Evolutionary conservation across 2,113 vertebrate species (phyloP).

Genomic region (Platichthys flesus): DNA sequence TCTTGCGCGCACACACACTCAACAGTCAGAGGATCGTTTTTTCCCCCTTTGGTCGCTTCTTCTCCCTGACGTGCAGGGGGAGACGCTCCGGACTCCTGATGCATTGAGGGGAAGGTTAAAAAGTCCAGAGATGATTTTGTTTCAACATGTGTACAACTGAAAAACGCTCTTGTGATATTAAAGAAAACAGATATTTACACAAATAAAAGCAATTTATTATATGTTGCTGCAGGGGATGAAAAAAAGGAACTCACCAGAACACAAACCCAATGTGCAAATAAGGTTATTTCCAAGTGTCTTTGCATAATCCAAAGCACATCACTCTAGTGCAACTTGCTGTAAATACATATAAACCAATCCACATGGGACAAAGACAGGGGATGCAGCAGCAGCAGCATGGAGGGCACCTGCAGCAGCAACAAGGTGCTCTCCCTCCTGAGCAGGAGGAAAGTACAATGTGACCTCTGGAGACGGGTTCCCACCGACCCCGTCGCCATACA

Average conservation of each 20-base stretch:
- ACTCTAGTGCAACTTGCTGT: background rate
- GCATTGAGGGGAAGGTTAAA: conserved; percentile 10
- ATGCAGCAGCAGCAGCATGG: background rate
- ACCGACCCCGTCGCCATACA: conserved; percentile 46
- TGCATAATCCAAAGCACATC: background rate
- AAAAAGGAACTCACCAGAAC: background rate
- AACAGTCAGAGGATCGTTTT: background rate
- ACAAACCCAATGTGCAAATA: background rate
- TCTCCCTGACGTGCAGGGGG: background rate
- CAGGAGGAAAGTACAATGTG: conserved; percentile 18
- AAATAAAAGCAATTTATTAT: background rate
- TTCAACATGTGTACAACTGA: no score
- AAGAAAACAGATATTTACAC: background rate
- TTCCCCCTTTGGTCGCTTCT: background rate
- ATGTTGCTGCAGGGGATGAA: background rate
- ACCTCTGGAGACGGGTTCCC: conserved; percentile 8
- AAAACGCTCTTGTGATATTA: background rate
- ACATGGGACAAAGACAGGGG: background rate
- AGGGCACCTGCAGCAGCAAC: conserved; percentile 12
- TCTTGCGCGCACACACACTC: conserved; percentile 4
- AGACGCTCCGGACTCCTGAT: conserved; percentile 27
- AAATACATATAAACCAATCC: background rate
- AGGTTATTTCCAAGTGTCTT: background rate
- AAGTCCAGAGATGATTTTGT: no score
- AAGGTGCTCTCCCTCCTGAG: conserved; percentile 6